Percentiles rank a stretch among this genome's conserved stretches.
Conservation (phyloP, 2,888 invertebrate species). For the Drosophila neotestacea region DNA sequence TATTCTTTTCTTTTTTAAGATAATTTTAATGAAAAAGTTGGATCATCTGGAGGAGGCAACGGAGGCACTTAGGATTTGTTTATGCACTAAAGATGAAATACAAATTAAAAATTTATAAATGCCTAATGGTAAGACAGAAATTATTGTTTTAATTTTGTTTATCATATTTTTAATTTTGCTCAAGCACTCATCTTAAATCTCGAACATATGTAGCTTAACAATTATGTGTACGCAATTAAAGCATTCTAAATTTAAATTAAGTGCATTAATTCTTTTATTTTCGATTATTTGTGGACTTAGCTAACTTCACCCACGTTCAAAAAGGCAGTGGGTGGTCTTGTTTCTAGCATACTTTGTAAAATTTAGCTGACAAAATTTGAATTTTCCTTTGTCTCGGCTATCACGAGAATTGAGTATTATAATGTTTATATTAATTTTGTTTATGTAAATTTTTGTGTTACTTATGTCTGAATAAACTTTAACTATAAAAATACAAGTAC, state of each 20-base stretch:
- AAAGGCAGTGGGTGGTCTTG: conserved; percentile 34
- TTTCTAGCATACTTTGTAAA: conserved; percentile 43
- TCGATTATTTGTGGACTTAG: conserved; percentile 29
- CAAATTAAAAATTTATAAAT: not conserved
- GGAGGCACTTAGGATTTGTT: conserved; percentile 86
- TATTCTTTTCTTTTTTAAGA: conserved; percentile 85
- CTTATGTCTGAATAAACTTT: conserved; percentile 29
- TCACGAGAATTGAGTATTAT: conserved; percentile 85
- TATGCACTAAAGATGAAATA: conserved; percentile 29
- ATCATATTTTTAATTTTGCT: conserved; percentile 50
- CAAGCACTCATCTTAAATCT: conserved; percentile 63
- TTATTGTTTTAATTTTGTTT: conserved; percentile 23
- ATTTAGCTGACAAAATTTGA: conserved; percentile 72
- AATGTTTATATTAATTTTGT: conserved; percentile 46
- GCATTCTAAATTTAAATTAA: conserved; percentile 59
- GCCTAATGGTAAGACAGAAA: not conserved
- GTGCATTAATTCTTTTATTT: conserved; percentile 24
- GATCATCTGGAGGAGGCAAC: conserved; percentile 95
- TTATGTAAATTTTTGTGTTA: conserved; percentile 22
- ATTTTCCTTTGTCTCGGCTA: conserved; percentile 75
- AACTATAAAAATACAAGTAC: conserved; percentile 54
- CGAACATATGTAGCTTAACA: conserved; percentile 59
- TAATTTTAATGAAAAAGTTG: conserved; percentile 93
- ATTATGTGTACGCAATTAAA: conserved; percentile 53
- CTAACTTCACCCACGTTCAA: conserved; percentile 35